phyloP scores from a whole-genome alignment of 2,888 invertebrate genomes.

The Eurytoma californica region DNA sequence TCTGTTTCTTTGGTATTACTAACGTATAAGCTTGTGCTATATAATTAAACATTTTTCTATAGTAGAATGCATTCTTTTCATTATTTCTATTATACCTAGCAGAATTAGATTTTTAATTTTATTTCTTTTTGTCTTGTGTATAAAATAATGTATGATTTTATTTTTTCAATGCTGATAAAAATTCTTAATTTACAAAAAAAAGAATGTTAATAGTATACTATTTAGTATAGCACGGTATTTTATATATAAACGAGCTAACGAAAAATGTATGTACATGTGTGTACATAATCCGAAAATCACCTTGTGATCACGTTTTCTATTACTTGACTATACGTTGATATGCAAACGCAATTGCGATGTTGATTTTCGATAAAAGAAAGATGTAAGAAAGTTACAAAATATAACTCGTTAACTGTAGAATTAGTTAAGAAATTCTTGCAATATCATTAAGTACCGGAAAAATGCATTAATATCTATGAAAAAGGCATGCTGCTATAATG shows the following conservation, averaged over 20 bases:
- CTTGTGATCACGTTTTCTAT: slow-evolving; percentile 49
- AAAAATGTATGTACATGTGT: slow-evolving; percentile 23
- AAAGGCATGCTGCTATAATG: slow-evolving; percentile 16
- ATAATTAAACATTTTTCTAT: slow-evolving; percentile 73
- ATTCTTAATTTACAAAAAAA: not conserved
- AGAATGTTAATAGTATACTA: not conserved
- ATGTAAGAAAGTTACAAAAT: slow-evolving; percentile 30
- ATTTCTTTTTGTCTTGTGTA: slow-evolving; percentile 7
- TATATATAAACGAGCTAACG: slow-evolving; percentile 3
- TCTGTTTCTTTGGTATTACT: slow-evolving; percentile 72
- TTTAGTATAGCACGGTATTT: no score
- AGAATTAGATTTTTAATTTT: slow-evolving; percentile 16
- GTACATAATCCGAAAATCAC: slow-evolving; percentile 45
- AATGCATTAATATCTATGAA: slow-evolving; percentile 6
- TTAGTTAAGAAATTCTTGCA: slow-evolving; percentile 24
- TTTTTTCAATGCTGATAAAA: not conserved
- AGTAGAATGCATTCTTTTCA: slow-evolving; percentile 57
- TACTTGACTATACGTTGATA: not conserved
- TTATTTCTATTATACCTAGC: slow-evolving; percentile 38
- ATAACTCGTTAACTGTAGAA: slow-evolving; percentile 34
- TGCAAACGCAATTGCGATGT: slow-evolving; percentile 55
- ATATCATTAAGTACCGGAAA: not conserved
- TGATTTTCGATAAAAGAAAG: slow-evolving; percentile 48
- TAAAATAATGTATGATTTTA: not conserved
- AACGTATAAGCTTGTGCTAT: slow-evolving; percentile 69